Conservation (phyloP, 2,888 invertebrate species). For the Melinopterus prodromus region DNA sequence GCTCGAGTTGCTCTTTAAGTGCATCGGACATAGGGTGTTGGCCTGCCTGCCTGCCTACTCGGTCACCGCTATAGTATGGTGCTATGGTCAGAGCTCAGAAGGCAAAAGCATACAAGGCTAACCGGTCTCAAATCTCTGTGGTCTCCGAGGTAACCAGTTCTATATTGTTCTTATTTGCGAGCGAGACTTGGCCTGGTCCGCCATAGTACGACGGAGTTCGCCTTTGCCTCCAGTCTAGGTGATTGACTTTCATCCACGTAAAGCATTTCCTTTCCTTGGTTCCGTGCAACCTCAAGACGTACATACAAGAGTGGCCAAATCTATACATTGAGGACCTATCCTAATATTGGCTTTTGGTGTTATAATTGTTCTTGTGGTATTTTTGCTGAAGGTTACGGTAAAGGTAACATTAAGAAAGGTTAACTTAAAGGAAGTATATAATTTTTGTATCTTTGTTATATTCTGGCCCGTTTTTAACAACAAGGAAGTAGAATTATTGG, state of each 20-base stretch:
- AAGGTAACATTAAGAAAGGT: too few relatives aligned
- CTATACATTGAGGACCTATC: too few relatives aligned
- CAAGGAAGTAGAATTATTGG: too few relatives aligned
- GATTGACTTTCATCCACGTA: conserved; percentile 16
- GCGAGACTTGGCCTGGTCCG: conserved; percentile 19
- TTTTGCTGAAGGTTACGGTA: too few relatives aligned
- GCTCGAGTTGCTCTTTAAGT: conserved; percentile 4
- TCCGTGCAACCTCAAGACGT: neutral
- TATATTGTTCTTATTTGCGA: conserved; percentile 44
- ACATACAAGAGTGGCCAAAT: neutral
- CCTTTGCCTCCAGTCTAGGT: neutral
- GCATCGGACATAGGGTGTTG: conserved; percentile 34
- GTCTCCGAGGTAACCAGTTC: conserved; percentile 42
- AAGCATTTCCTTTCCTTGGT: neutral
- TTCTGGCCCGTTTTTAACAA: too few relatives aligned
- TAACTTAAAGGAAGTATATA: too few relatives aligned
- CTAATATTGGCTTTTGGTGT: too few relatives aligned
- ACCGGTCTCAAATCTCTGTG: conserved; percentile 24
- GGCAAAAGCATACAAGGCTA: conserved; percentile 42
- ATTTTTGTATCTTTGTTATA: too few relatives aligned
- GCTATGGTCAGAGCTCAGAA: conserved; percentile 34
- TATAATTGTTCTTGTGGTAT: too few relatives aligned
- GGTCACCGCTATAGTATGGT: conserved; percentile 40
- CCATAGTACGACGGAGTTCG: conserved; percentile 10
- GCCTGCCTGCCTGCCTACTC: too few relatives aligned